Evolutionary conservation across 1,140 invertebrate species (phyloP).

Genomic region (Homarus americanus): DNA sequence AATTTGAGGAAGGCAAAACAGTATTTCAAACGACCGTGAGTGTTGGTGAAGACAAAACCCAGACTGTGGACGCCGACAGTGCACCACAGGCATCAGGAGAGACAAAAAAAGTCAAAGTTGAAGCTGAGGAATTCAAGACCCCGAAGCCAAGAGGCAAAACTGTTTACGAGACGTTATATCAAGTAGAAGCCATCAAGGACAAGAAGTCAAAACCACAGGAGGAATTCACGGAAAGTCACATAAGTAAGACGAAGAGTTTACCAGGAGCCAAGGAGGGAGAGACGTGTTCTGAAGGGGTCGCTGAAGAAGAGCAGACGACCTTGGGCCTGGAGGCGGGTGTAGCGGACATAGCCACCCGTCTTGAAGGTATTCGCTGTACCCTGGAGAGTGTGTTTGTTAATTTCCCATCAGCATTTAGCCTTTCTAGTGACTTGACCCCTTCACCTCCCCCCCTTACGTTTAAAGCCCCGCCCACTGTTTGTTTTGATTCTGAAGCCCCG

Average conservation of each 20-base stretch:
- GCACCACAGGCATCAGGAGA: background rate
- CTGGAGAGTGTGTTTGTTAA: conserved; percentile 68
- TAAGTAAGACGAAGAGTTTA: too few species aligned
- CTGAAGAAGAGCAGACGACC: background rate
- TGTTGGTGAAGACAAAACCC: conserved; percentile 11
- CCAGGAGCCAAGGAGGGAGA: background rate
- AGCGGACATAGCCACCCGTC: conserved; percentile 56
- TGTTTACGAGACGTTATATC: conserved; percentile 40
- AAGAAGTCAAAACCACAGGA: conserved; percentile 18
- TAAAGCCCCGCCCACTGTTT: background rate
- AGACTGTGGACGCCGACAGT: too few species aligned
- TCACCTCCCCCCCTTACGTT: background rate
- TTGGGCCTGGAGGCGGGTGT: conserved; percentile 41
- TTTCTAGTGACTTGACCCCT: background rate
- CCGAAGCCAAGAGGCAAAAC: conserved; percentile 24
- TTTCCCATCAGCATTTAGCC: conserved; percentile 26
- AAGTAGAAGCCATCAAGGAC: conserved; percentile 10
- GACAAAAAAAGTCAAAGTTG: background rate
- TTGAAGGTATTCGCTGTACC: conserved; percentile 70
- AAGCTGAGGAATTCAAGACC: background rate
- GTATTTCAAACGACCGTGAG: conserved; percentile 27
- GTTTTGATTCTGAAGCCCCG: too few species aligned
- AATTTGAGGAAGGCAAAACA: conserved; percentile 29
- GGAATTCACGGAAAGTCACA: too few species aligned
- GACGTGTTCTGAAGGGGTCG: background rate